Evolutionary conservation across 2,888 invertebrate genomes (phyloP), one percentile per base, ranked within the genome.

Genomic region (Lysandra bellargus): DNA sequence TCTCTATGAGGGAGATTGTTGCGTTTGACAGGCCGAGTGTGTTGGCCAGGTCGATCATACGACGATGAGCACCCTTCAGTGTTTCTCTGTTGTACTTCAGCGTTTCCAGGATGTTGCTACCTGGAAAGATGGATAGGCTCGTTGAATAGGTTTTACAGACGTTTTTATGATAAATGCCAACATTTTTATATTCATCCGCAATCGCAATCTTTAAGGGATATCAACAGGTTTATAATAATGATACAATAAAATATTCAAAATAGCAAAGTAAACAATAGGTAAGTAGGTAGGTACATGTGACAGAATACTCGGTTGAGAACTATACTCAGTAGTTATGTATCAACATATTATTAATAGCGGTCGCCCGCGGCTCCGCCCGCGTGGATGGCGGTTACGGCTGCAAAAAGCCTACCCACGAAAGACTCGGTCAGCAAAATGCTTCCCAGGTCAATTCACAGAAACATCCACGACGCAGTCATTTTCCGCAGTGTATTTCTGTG

Each of bases 11-110:
- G 83, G 98, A 96, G 96, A 99, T 98, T 0, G 99, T 99, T 9
- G 99, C 98, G 88, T 98, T 99, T 7, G 98, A 99, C 78, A 99
- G 93, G 0, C 99, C 99, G 17, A 99, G 93, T 0, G 97, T 98
- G 90, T 98, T 98, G 12, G 98, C 98, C 88, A 99, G 96, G 86
- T 98, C 98, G 83, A 98, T 95, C 80, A 99, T 96, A 82, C 97
- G 96, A 84, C 96, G 96, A 82, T 98, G 98, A 0, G 98, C 98
- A 1, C 98, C 98, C 89, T 99, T 98, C 73, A 99, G 87, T 0
- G 97, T 97, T 82, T 96, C 95, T 79, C 98, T 95, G 90, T 99
- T 99, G 81, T 97, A 97, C 81, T 96, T 95, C 69, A 99, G 94
- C 83, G 97, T 98, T 74, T 97, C 97, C 79, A 99, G 90, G 98